Evolutionary conservation across 2,888 invertebrate species (phyloP), one percentile per base, ranked within the genome.

Genomic region (Sesia bembeciformis): DNA sequence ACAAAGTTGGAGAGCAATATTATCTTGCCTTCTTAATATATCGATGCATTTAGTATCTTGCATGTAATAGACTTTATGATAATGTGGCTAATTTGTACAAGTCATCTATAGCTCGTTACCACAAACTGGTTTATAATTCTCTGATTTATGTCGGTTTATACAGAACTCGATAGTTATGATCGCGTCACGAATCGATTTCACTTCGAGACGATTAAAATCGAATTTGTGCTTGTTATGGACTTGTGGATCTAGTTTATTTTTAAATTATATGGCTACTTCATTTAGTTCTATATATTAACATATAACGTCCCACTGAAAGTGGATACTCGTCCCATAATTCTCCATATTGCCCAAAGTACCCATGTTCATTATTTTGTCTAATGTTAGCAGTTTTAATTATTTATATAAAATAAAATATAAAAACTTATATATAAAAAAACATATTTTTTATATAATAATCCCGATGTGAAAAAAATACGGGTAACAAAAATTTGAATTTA

Each of bases 111-210:
- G 4, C 54, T 61, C 59, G 61, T 61, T 59, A 58, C 40, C 46
- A 43, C 40, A 52, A 56, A 57, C 55, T 42, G 40, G 56, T 54
- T 49, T 55, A 23, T 46, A 46, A 46, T 46, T 8, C 46, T 46
- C 23, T 4, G 46, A 46, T 46, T 46, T 8, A 46, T 46, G 23
- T 46, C 46, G 46, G 23, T n/a, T 46, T 46, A 46, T 4, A 23
- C 23, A 46, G 8, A 23, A 4, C 54, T 54, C 53, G 55, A 46
- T n/a, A 8, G 46, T 23, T 46, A 62, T 54, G 58, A 55, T 57
- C 54, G 54, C 59, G 57, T 61, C 64, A 60, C 62, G 59, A 63
- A 62, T 64, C 62, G 62, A 64, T 64, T 60, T 53, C 52, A 56
- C 51, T 52, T 54, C 41, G 53, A 46, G 54, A 54, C 56, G 57